Conservation (phyloP, 1,140 invertebrate species). For the Sycophaga agraensis region DNA sequence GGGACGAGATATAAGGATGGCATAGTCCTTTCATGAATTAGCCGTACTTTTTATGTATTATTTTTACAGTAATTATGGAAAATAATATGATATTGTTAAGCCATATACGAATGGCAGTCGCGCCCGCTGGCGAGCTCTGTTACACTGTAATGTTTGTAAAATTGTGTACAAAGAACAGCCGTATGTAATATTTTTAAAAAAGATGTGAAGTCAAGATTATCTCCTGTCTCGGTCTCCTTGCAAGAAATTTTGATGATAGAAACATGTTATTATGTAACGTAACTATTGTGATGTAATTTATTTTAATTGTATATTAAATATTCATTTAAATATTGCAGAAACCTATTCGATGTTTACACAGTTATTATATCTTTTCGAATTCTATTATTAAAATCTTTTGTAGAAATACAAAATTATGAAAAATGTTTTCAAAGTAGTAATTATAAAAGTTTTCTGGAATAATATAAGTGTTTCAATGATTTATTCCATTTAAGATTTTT, state of each 20-base stretch:
- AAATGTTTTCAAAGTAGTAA: no score
- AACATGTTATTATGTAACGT: constrained; percentile 10
- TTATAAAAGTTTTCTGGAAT: no score
- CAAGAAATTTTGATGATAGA: constrained; percentile 12
- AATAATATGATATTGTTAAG: constrained; percentile 30
- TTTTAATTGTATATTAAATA: constrained; percentile 28
- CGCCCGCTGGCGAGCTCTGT: constrained; percentile 27
- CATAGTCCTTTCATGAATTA: constrained; percentile 18
- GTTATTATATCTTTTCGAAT: no score
- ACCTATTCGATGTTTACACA: constrained; percentile 4
- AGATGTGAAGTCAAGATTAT: constrained; percentile 19
- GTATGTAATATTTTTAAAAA: constrained; percentile 30
- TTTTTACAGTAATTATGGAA: constrained; percentile 26
- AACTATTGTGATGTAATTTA: constrained; percentile 30
- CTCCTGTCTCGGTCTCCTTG: constrained; percentile 6
- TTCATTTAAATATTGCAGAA: constrained; percentile 20
- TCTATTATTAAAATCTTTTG: no score
- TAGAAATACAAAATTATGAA: no score
- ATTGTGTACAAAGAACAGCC: constrained; percentile 28
- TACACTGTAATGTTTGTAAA: constrained; percentile 30
- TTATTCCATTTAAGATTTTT: no score
- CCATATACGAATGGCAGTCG: constrained; percentile 6
- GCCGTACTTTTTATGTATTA: constrained; percentile 24
- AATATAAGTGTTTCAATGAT: no score
- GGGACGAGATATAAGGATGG: constrained; percentile 2